Evolutionary conservation across 1,140 invertebrate species (phyloP), one percentile per base, ranked within the genome.

Genomic region (Leucophenga varia): DNA sequence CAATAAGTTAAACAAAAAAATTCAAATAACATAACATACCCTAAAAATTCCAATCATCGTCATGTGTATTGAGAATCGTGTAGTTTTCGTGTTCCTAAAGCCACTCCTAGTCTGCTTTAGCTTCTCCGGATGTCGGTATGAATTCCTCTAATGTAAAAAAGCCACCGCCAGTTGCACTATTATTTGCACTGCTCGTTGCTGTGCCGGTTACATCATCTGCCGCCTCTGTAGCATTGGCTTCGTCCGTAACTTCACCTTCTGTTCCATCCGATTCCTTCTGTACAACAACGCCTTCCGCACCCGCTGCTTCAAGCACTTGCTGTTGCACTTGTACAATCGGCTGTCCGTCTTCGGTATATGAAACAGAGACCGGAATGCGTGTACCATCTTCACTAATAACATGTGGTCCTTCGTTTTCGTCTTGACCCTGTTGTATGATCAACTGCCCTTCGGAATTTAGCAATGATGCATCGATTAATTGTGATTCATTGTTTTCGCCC

Each of bases 381-480:
- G 70, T 74, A 12, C 72, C 72, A 51, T 74, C 72, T 36, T 75
- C 72, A 35, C 72, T 70, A 14, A 75, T 74, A 18, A 72, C 71
- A 49, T 75, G 72, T 3, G 72, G 54, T 1, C 67, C 71, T 37
- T 74, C 71, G 19, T 65, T 61, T 3, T 70, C 73, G 49, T 75
- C 73, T 28, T 70, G 64, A 12, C 63, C 63, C 47, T 75, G 73
- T 20, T 75, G 73, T 19, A 75, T 72, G 12, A 75, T 71, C 13
- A 75, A 38, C 35, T 75, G 73, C 0, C 73, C 73, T 31, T 75
- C 73, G 14, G 73, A 57, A 20, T 75, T 74, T 1, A 75, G 40
- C 4, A 75, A 49, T 2, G 73, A 75, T 17, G 73, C 73, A 49
- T 75, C 73, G 28, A 75, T 75, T 9, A 75, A 49, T 48, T 75